These are phyloP conservation scores for Trichonephila clavipes DNA, from an alignment of 1,140 invertebrate species.

Conservation along the genomic window DNA sequence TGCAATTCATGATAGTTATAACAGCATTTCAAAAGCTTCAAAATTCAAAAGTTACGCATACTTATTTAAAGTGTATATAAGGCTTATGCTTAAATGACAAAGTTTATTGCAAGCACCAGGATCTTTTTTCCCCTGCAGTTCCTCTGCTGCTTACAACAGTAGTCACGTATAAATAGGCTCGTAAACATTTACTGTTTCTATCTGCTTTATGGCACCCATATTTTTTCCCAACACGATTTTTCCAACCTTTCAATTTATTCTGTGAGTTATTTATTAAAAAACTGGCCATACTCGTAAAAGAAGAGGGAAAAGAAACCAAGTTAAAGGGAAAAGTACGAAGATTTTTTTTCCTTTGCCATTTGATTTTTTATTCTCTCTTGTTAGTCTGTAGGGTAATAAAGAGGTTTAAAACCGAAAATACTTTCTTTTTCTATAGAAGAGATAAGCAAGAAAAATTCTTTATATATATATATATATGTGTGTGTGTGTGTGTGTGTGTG, in stretches of 20 bases:
- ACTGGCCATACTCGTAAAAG: constrained; percentile 21
- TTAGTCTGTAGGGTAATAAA: constrained; percentile 25
- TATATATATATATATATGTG: no score
- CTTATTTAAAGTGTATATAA: constrained; percentile 19
- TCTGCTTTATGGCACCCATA: constrained; percentile 14
- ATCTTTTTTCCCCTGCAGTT: not conserved
- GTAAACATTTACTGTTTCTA: constrained; percentile 34
- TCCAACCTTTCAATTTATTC: constrained; percentile 38
- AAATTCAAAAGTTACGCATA: not conserved
- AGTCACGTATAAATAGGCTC: constrained; percentile 11
- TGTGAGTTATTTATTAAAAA: constrained; percentile 30
- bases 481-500: no score
- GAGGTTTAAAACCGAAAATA: constrained; percentile 23
- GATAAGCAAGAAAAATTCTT: not conserved
- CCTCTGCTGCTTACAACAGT: not conserved
- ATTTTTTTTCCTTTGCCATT: not conserved
- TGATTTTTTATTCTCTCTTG: constrained; percentile 12
- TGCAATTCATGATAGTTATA: not conserved
- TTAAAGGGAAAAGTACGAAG: not conserved
- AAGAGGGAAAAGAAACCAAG: not conserved
- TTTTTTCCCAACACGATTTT: constrained; percentile 26
- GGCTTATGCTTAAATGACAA: not conserved
- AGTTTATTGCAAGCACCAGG: not conserved
- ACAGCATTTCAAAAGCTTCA: not conserved
- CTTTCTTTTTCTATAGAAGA: not conserved